Base-by-base conservation (phyloP, 2,888 invertebrate genomes). In the Ophonus ardosiacus region DNA sequence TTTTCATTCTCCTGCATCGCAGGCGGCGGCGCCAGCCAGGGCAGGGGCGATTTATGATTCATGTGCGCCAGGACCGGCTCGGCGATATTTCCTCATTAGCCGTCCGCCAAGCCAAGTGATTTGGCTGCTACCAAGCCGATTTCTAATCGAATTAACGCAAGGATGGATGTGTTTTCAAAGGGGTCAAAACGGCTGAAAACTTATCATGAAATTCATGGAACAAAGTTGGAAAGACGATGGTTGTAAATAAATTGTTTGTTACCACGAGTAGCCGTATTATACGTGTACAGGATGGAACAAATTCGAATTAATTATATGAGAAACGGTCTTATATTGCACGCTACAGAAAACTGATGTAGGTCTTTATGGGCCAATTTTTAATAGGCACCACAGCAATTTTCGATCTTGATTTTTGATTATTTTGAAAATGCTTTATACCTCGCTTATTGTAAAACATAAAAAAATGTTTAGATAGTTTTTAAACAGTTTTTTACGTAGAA, bases 21-120 rank as follows among this genome's bases (percentile, higher is more conserved):
- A 85, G 78, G 85, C 85, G 85, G 85, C 87, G 87, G 86, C 87
- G 87, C 86, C 86, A 85, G 76, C 86, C 86, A 85, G 86, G 83
- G 13, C 31, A 85, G 85, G 84, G 86, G 86, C 87, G 86, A 86
- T 84, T 86, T 86, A 87, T 88, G 88, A 88, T 88, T 87, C 87
- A 88, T 86, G 87, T 83, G 57, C 81, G 21, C 82, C 82, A 83
- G 83, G 83, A 61, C 76, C 83, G 83, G 59, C 74, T 18, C 83
- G 21, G 56, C 83, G 21, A 83, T 83, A 74, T 83, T 83, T 83
- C 31, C 83, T 83, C 74, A 83, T 83, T 83, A 83, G 83, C 83
- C 15, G 79, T 40, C 40, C 40, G 31, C 24, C 63, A 81, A 81
- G 81, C 65, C 65, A 81, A 51, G 21, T 40, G 31, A 61, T 43